Conservation (phyloP, 2,113 vertebrate species). For the Chionis minor region DNA sequence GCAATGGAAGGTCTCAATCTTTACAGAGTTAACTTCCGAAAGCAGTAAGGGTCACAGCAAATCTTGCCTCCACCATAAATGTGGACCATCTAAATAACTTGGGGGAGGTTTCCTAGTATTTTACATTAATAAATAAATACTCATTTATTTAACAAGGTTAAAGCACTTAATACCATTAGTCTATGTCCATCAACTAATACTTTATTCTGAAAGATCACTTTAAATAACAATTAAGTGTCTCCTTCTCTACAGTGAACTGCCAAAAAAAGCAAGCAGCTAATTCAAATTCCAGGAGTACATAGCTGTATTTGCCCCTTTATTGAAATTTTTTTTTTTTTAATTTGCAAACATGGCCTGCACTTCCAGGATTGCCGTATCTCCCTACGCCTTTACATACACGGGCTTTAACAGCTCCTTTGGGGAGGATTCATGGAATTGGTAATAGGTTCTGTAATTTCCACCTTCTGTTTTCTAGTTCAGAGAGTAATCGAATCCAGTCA, state of each 20-base stretch:
- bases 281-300: not conserved
- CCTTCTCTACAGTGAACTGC: not conserved
- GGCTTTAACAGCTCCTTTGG: constrained; percentile 5
- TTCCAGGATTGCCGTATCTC: not conserved
- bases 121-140: not conserved
- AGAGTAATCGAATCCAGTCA: constrained; percentile 37
- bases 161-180: not conserved
- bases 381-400: not conserved
- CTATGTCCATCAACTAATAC: not conserved
- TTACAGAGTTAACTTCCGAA: not conserved
- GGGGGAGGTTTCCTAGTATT: not conserved
- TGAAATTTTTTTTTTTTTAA: not conserved
- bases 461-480: constrained; percentile 32
- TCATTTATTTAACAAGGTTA: not conserved
- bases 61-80: not conserved
- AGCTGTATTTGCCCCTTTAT: not conserved
- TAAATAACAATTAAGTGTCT: not conserved
- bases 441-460: constrained; percentile 41
- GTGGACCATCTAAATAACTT: not conserved
- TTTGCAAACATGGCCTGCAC: not conserved
- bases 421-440: not conserved
- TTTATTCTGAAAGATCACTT: not conserved
- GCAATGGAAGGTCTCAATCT: not conserved
- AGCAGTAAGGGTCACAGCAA: not conserved
- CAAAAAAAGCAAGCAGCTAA: not conserved